Evolutionary conservation across 2,797 vertebrate species (phyloP).

Genomic region (Nannoperca australis): DNA sequence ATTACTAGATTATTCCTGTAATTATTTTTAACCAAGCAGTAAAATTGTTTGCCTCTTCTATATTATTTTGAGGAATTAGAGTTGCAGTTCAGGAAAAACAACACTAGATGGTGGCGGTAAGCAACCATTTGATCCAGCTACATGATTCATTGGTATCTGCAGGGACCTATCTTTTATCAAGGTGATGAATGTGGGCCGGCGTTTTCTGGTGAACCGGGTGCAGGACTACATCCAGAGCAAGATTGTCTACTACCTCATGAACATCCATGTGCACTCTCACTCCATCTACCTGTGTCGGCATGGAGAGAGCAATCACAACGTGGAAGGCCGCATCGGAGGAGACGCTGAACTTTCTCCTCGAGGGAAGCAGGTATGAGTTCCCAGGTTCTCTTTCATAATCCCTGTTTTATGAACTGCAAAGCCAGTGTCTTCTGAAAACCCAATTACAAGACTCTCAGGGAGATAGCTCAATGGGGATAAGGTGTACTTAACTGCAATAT

Average conservation of each 20-base stretch:
- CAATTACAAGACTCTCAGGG: not conserved
- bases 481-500: slow-evolving; percentile 9
- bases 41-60: not conserved
- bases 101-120: slow-evolving; percentile 61
- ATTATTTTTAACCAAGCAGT: not conserved
- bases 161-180: slow-evolving; percentile 98
- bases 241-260: slow-evolving; percentile 99
- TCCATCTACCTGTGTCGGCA: slow-evolving; percentile 98
- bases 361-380: slow-evolving; percentile 89
- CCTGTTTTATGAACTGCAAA: slow-evolving; percentile 22
- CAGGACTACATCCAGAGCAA: slow-evolving; percentile 99
- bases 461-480: slow-evolving; percentile 5
- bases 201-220: slow-evolving; percentile 95
- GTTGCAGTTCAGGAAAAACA: slow-evolving; percentile 30
- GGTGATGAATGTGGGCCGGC: slow-evolving; percentile 96
- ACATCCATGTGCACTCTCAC: slow-evolving; percentile 96
- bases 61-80: not conserved
- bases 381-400: slow-evolving; percentile 3
- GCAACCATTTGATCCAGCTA: not conserved
- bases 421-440: slow-evolving; percentile 6
- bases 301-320: slow-evolving; percentile 94
- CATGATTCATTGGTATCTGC: not conserved
- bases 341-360: slow-evolving; percentile 91
- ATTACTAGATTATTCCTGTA: not conserved
- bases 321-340: slow-evolving; percentile 92